These are phyloP conservation scores for Nautilus pompilius DNA, from an alignment of 1,140 invertebrate species.

Conservation along the genomic window DNA sequence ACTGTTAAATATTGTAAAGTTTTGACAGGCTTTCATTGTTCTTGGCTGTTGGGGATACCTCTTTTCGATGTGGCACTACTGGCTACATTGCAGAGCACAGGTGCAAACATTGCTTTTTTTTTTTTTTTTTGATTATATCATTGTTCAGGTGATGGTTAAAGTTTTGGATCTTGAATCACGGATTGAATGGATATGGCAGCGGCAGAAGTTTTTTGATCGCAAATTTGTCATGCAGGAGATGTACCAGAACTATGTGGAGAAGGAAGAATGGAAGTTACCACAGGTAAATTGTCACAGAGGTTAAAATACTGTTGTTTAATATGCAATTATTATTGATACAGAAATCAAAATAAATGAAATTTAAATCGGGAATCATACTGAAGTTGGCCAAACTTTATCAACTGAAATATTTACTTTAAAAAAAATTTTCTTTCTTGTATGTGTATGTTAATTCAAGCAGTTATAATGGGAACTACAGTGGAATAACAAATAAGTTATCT, in stretches of 20 bases:
- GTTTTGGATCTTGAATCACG: conserved; percentile 61
- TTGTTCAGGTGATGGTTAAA: conserved; percentile 61
- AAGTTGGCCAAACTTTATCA: neutral
- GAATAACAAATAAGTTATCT: neutral
- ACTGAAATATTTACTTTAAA: neutral
- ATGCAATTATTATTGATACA: conserved; percentile 1
- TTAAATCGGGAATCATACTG: neutral
- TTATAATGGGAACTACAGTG: neutral
- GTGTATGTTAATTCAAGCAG: neutral
- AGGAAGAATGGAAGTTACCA: conserved; percentile 60
- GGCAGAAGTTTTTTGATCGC: conserved; percentile 62
- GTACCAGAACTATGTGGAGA: conserved; percentile 63
- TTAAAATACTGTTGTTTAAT: neutral
- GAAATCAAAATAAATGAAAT: neutral
- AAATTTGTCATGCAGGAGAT: conserved; percentile 67
- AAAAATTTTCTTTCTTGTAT: neutral
- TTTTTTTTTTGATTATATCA: conserved; percentile 2
- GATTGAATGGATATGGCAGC: conserved; percentile 63
- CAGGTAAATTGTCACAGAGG: conserved; percentile 49
- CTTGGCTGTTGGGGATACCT: no score
- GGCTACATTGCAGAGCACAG: no score
- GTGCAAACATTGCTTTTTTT: no score
- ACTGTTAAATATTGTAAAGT: no score
- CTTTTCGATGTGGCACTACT: no score
- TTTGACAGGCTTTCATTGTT: no score